Conservation (phyloP, 2,888 invertebrate species). For the Crossocerus cetratus region DNA sequence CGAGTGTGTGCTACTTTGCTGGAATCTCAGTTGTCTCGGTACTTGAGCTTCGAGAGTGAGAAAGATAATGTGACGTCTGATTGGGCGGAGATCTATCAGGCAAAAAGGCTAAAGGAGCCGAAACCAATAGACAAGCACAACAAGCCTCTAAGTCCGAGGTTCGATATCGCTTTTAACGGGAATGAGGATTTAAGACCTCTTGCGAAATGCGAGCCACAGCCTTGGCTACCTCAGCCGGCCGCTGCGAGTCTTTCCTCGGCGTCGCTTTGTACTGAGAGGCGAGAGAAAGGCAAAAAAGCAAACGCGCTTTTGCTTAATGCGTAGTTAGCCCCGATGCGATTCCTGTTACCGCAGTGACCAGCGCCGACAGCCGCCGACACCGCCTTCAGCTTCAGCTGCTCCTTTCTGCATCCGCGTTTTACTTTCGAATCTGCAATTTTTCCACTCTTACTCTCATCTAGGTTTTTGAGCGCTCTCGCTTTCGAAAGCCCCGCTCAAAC, state of each 20-base stretch:
- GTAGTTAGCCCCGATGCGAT: neutral
- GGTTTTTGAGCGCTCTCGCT: neutral
- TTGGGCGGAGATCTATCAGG: too few relatives aligned
- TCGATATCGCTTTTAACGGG: constrained; percentile 25
- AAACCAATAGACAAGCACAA: constrained; percentile 31
- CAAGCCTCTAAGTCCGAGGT: constrained; percentile 13
- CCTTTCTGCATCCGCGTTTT: neutral
- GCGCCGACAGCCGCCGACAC: too few relatives aligned
- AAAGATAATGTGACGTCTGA: too few relatives aligned
- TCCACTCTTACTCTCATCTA: neutral
- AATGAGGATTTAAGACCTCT: constrained; percentile 38
- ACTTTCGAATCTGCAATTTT: neutral
- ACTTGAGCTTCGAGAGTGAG: too few relatives aligned
- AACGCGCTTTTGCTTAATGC: constrained; percentile 1
- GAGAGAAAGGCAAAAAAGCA: constrained; percentile 5
- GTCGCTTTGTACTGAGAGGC: constrained; percentile 4
- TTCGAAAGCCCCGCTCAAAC: neutral
- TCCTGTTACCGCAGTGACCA: neutral
- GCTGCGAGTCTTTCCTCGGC: constrained; percentile 4
- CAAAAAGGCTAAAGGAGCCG: constrained; percentile 11
- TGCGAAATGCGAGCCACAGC: constrained; percentile 46
- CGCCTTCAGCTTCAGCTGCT: too few relatives aligned
- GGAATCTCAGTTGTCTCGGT: too few relatives aligned
- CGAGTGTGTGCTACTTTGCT: too few relatives aligned
- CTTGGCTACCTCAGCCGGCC: constrained; percentile 24